phyloP scores from a whole-genome alignment of 2,888 invertebrate species.

The Apodemia mormo region DNA sequence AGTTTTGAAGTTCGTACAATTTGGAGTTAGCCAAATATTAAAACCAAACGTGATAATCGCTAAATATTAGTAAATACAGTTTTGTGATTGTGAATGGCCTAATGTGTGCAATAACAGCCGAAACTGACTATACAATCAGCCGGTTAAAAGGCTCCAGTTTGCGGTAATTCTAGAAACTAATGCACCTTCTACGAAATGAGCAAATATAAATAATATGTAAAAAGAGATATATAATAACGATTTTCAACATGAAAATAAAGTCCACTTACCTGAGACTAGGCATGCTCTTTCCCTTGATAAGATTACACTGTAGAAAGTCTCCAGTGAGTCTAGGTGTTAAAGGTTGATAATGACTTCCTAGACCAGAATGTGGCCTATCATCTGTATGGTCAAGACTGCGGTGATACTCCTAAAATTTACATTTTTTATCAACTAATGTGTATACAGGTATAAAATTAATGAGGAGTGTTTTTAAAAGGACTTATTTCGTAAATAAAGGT shows the following conservation, averaged over 20 bases:
- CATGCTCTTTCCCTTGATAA: conserved; percentile 98
- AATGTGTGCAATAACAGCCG: too few relatives aligned
- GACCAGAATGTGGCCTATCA: conserved; percentile 86
- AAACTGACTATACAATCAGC: too few relatives aligned
- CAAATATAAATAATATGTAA: conserved; percentile 28
- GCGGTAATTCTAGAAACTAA: background rate
- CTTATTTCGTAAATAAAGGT: background rate
- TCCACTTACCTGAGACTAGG: conserved; percentile 92
- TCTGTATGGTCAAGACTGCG: conserved; percentile 91
- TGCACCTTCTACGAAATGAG: conserved; percentile 18
- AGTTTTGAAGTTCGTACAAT: too few relatives aligned
- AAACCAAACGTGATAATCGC: too few relatives aligned
- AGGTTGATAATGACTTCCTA: conserved; percentile 84
- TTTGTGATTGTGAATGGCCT: too few relatives aligned
- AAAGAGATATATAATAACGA: conserved; percentile 19
- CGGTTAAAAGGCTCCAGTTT: too few relatives aligned
- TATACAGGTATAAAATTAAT: background rate
- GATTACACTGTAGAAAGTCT: conserved; percentile 82
- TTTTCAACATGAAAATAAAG: background rate
- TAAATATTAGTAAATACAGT: too few relatives aligned
- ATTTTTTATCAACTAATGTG: background rate
- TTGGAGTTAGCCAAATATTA: too few relatives aligned
- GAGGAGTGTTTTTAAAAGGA: background rate
- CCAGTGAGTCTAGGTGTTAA: conserved; percentile 77
- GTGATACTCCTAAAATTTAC: conserved; percentile 86